Evolutionary conservation across 2,888 invertebrate genomes (phyloP), one percentile per base, ranked within the genome.

Genomic region (Amiota communis): DNA sequence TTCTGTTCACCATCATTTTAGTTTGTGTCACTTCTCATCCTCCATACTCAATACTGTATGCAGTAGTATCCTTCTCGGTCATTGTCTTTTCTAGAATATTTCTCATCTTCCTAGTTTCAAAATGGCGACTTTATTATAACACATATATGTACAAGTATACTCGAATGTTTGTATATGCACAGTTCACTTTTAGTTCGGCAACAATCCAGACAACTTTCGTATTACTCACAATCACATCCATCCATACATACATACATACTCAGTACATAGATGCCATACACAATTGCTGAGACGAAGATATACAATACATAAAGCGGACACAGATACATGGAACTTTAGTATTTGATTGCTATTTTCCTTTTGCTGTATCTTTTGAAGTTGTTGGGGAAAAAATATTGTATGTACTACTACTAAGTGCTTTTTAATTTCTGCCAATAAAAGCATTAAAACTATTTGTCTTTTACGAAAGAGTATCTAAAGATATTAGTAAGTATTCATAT

Each of bases 351-450:
- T 59, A 11, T 9, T 20, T 17, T 59, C 20, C 9, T 9, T 17
- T 20, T 59, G 20, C 15, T 59, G 17, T 20, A 59, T 10, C 12
- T 59, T 59, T 59, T 59, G 9, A 59, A 15, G 2, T 59, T 59
- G 59, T n/a, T 17, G n/a, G 2, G 53, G 53, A 53, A n/a, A 13
- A 36, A 36, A 36, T 20, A 57, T 11, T 59, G 17, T 17, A 11
- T 59, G 9, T 23, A 15, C 48, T 17, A 48, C 1, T 23, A 15
- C 48, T 17, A 48, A 65, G 65, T 59, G 59, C 61, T 61, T 15
- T 61, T 70, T 61, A 46, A 46, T 70, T 48, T 23, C 53, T 51
- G 70, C 13, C 61, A 70, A 70, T 70, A 70, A 70, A 59, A 61
- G 61, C 61, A 70, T 63, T 70, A 51, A 70, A 70, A 61, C 70